Percentiles rank a stretch among this genome's conserved stretches.
phyloP scores from a whole-genome alignment of 2,113 vertebrate genomes.

The Daboia siamensis region DNA sequence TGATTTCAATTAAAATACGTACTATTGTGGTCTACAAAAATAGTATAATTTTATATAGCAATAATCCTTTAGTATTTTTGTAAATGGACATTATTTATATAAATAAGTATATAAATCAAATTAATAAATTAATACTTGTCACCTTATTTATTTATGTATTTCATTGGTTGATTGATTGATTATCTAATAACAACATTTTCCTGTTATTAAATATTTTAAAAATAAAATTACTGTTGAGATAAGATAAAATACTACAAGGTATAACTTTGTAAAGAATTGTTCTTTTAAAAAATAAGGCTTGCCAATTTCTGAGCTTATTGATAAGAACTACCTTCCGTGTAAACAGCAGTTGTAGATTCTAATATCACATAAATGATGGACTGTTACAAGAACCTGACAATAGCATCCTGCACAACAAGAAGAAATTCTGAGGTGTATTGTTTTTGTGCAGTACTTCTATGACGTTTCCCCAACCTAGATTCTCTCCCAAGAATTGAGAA shows the following conservation, averaged over 20 bases:
- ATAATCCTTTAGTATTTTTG: not conserved
- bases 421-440: not conserved
- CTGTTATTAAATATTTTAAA: not conserved
- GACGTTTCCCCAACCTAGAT: not conserved
- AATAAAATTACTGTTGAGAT: not conserved
- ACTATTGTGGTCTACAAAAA: not conserved
- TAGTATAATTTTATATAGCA: not conserved
- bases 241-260: not conserved
- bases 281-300: not conserved
- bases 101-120: too few relatives aligned
- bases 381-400: too few relatives aligned
- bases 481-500: not conserved
- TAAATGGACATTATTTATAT: not conserved
- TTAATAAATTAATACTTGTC: too few relatives aligned
- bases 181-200: not conserved
- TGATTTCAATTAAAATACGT: not conserved
- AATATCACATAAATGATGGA: not conserved
- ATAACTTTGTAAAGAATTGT: not conserved
- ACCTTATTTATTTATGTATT: not conserved
- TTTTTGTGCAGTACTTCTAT: not conserved
- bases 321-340: not conserved
- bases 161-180: not conserved
- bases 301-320: not conserved
- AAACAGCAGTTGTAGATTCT: not conserved
- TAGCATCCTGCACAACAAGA: not conserved